Evolutionary conservation across 2,113 vertebrate genomes (phyloP), one percentile per base, ranked within the genome.

Genomic region (Upupa epops): DNA sequence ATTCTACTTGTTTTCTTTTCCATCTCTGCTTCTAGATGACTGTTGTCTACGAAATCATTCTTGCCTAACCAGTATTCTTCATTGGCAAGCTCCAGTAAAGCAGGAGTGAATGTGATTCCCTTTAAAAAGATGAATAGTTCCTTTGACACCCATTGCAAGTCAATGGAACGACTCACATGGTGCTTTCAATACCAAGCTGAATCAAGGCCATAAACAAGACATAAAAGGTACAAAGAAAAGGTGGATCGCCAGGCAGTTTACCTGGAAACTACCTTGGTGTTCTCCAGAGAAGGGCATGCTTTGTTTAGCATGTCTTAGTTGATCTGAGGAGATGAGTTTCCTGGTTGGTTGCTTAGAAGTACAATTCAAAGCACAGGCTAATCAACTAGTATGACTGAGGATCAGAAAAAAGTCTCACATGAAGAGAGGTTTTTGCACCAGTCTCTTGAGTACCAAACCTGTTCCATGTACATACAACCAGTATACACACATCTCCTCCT

Each of bases 1-100:
- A 86, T 75, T 93, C 94, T 90, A 96, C 94, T 89, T 95, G 81
- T 29, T 94, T 94, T 89, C 69, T 42, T 93, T 95, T 96, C 95
- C 96, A 95, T 88, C 83, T 69, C 84, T 60, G 75, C 89, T 96
- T 95, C 92, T 94, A 96, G 91, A 96, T 36, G 61, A 83, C 75
- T 89, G 52, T 74, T 77, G 82, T 55, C 93, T 96, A 90, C 92
- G 96, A 92, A 93, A 93, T 82, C 77, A 78, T 92, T 72, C 54
- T 78, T 28, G 42, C 92, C 82, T 87, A 89, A 95, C 90, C 65
- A 90, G 59, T 89, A 87, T 82, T 93, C 29, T 63, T 83, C 81
- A 51, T 31, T 92, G 90, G 93, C 88, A 95, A 83, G 54, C 40
- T 90, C 64, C 58, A 31, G 1, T 88, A 80, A 71, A 64, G 90